Percentiles rank a stretch among this genome's conserved stretches.
phyloP scores from a whole-genome alignment of 2,113 vertebrate species.

The Mugil cephalus region DNA sequence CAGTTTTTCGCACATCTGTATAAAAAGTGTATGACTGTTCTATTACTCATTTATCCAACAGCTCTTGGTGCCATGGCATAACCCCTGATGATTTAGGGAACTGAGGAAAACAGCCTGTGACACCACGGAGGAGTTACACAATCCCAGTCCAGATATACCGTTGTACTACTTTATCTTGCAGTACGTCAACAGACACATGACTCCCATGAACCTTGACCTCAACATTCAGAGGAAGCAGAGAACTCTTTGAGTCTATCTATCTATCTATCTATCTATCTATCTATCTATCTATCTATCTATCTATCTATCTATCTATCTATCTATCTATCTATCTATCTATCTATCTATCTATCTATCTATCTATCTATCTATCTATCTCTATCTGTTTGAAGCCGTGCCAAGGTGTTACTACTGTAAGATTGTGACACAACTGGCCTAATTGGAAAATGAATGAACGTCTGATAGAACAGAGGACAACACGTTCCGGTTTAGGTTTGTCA shows the following conservation, averaged over 20 bases:
- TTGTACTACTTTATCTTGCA: background rate
- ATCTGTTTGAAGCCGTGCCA: background rate
- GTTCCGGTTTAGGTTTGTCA: slow-evolving; percentile 21
- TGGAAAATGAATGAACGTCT: slow-evolving; percentile 13
- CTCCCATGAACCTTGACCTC: background rate
- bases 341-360: background rate
- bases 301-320: slow-evolving; percentile 14
- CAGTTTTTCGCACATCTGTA: too few species aligned
- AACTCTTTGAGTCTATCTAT: background rate
- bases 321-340: background rate
- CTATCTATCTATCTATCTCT: background rate
- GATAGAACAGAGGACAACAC: background rate
- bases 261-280: background rate
- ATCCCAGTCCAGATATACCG: background rate
- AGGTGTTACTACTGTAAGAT: too few species aligned
- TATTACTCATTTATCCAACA: slow-evolving; percentile 18
- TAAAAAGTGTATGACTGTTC: slow-evolving; percentile 8
- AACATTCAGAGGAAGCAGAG: background rate
- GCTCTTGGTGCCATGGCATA: slow-evolving; percentile 33
- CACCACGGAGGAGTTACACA: slow-evolving; percentile 18
- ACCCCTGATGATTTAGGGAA: slow-evolving; percentile 10
- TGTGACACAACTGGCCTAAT: slow-evolving; percentile 4
- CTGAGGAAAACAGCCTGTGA: slow-evolving; percentile 17
- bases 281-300: too few species aligned
- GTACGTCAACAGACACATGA: background rate